A percentile compares a stretch with the other conserved stretches of the same genome.
Evolutionary conservation across 2,888 invertebrate species (phyloP).

Genomic region (Gibbula magus): DNA sequence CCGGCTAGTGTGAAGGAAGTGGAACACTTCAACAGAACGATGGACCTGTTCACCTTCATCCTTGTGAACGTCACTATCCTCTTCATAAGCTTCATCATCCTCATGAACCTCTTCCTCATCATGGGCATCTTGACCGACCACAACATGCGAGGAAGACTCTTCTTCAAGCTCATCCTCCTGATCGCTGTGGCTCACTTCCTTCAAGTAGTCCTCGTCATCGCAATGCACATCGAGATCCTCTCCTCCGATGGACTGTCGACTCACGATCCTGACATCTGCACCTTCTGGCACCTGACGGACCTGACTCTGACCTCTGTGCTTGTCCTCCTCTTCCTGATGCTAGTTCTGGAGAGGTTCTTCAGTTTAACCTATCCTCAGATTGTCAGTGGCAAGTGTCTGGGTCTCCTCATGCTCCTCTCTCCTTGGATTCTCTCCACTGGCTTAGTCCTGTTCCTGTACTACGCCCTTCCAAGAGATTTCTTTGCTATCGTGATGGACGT

Average conservation of each 20-base stretch:
- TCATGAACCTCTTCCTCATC: conserved; percentile 2
- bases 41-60: not conserved
- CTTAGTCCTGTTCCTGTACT: not conserved
- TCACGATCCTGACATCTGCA: not conserved
- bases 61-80: not conserved
- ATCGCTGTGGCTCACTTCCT: not conserved
- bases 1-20: no score
- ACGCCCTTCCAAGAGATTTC: not conserved
- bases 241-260: not conserved
- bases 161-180: conserved; percentile 1
- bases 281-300: conserved; percentile 2
- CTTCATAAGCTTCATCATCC: not conserved
- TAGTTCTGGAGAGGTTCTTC: conserved; percentile 3
- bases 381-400: not conserved
- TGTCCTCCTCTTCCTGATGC: not conserved
- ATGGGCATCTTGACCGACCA: not conserved
- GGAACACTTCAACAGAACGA: no score
- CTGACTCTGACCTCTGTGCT: not conserved
- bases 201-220: not conserved
- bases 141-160: not conserved
- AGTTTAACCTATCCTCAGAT: not conserved
- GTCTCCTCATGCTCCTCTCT: not conserved
- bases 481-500: not conserved
- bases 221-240: not conserved
- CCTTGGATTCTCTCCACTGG: not conserved